Evolutionary conservation across 2,113 vertebrate genomes (phyloP).

Genomic region (Chunga burmeisteri): DNA sequence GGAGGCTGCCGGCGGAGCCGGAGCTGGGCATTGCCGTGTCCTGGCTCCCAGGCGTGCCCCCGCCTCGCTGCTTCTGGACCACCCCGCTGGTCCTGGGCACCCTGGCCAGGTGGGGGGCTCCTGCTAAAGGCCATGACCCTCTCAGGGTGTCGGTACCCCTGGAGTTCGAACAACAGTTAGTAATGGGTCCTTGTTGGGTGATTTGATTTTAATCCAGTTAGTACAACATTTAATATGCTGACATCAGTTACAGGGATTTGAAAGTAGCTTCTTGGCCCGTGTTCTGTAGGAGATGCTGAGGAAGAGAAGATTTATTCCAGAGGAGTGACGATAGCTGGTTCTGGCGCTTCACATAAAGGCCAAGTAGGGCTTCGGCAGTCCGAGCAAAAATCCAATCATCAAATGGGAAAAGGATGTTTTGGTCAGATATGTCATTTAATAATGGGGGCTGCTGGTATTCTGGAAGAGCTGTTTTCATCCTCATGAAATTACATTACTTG

Average conservation of each 20-base stretch:
- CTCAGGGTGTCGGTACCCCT: background rate
- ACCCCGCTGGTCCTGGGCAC: too few species aligned
- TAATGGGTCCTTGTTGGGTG: background rate
- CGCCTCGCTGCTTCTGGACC: background rate
- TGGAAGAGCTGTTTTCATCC: background rate
- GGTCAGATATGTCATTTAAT: background rate
- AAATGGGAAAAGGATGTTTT: background rate
- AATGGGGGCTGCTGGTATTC: background rate
- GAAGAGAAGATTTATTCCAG: background rate
- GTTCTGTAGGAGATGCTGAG: background rate
- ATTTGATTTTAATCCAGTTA: background rate
- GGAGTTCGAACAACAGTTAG: background rate
- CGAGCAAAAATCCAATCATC: background rate
- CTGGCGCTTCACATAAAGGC: background rate
- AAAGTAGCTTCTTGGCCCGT: background rate
- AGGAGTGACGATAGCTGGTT: background rate
- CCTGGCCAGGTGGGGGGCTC: background rate
- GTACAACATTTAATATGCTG: background rate
- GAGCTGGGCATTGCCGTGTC: background rate
- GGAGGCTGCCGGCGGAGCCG: background rate
- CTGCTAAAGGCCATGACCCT: background rate
- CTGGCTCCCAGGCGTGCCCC: background rate
- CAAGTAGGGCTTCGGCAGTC: background rate
- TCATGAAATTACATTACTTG: background rate
- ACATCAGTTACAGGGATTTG: background rate